These are phyloP conservation scores for Copsychus sechellarum DNA, from an alignment of 2,113 vertebrate genomes.

Conservation along the genomic window DNA sequence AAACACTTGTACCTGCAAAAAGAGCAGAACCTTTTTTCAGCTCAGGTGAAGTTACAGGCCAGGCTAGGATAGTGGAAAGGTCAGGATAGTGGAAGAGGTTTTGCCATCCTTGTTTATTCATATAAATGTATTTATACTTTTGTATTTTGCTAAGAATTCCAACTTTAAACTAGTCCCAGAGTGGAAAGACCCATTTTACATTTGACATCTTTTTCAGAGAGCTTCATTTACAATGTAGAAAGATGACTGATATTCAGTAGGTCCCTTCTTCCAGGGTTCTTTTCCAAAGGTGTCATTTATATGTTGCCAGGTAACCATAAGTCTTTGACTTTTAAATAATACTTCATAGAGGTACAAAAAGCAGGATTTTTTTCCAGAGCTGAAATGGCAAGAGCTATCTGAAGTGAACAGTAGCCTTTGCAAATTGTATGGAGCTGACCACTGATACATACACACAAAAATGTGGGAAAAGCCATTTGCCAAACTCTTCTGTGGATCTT, in stretches of 20 bases:
- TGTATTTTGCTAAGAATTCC: background rate
- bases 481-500: slow-evolving; percentile 24
- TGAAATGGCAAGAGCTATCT: slow-evolving; percentile 38
- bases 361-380: slow-evolving; percentile 9
- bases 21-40: background rate
- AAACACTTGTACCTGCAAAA: background rate
- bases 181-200: slow-evolving; percentile 18
- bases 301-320: slow-evolving; percentile 73
- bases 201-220: background rate
- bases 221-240: slow-evolving; percentile 34
- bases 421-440: slow-evolving; percentile 1
- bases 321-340: slow-evolving; percentile 54
- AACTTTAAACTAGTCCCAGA: background rate
- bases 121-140: background rate
- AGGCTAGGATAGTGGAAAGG: background rate
- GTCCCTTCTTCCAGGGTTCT: slow-evolving; percentile 13
- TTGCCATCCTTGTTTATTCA: slow-evolving; percentile 21
- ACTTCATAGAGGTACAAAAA: slow-evolving; percentile 27
- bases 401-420: slow-evolving; percentile 52
- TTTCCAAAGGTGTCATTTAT: slow-evolving; percentile 50
- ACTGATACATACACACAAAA: background rate
- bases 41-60: background rate
- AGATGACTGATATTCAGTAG: background rate
- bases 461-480: slow-evolving; percentile 34
- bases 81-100: background rate